Base-by-base conservation (phyloP, 1,140 invertebrate species). In the Hesperophylax magnus region DNA sequence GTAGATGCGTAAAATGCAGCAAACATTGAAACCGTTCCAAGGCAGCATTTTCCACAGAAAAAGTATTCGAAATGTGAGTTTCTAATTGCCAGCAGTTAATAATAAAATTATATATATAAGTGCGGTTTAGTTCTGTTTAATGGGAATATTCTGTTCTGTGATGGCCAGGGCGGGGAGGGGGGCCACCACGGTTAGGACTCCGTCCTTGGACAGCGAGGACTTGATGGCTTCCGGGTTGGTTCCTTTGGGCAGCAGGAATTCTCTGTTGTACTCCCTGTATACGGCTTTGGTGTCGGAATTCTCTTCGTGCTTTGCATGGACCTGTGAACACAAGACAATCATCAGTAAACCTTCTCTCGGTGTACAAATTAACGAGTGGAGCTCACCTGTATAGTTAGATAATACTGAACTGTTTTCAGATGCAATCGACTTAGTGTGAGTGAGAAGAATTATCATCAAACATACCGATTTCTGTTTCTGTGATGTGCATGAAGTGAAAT, bases 231-330 rank as follows among this genome's bases (percentile, higher is more conserved):
- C 96, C 0, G 97, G 96, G 89, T 98, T 97, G 39, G 96, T 97
- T 82, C 96, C 97, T 88, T 97, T 97, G 5, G 97, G 97, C 86
- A 98, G 89, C 86, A 98, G 91, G 91, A 98, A 98, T 91, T 98
- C 97, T 81, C 97, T 92, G 88, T 98, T 98, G 93, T 98, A 98
- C 88, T 98, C 97, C 88, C 97, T 93, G 92, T 97, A 98, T 3
- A 98, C 96, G 24, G 96, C 97, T 91, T 97, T 97, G 85, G 95
- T 97, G 87, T 98, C 97, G 47, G 95, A 94, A 87, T 98, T 98
- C 88, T 98, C 97, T 89, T 98, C 97, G 88, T 98, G 97, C 90
- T 98, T 98, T 76, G 97, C 97, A 87, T 98, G 97, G 18, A 98
- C 97, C 96, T 98, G 90, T 53, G 24, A 71, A 93, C 90, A 80